A percentile compares a stretch with the other conserved stretches of the same genome.
These are phyloP conservation scores for Brachyopa scutellaris DNA, from an alignment of 2,888 invertebrate genomes.

Conservation along the genomic window DNA sequence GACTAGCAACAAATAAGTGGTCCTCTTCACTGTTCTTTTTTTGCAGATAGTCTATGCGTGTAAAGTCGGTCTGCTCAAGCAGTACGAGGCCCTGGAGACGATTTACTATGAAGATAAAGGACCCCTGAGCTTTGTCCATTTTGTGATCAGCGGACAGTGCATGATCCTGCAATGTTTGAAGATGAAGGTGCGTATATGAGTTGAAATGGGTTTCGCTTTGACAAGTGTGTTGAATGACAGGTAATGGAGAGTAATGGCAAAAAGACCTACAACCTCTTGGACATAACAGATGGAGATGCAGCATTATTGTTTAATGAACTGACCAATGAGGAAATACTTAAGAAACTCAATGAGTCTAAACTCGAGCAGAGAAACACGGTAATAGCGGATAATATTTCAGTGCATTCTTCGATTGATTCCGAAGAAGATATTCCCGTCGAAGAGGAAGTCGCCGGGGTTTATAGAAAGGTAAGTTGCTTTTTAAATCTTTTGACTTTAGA, in stretches of 20 bases:
- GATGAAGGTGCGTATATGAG: constrained; percentile 75
- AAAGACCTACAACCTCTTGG: constrained; percentile 71
- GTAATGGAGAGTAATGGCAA: constrained; percentile 56
- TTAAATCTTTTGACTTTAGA: not conserved
- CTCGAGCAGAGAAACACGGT: not conserved
- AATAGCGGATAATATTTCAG: constrained; percentile 17
- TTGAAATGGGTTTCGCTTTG: not conserved
- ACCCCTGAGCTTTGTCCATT: constrained; percentile 77
- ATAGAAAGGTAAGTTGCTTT: constrained; percentile 37
- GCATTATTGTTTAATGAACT: constrained; percentile 66
- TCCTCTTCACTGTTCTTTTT: not conserved
- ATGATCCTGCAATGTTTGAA: constrained; percentile 80
- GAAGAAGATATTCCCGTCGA: constrained; percentile 20
- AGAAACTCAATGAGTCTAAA: constrained; percentile 64
- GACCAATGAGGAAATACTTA: constrained; percentile 65
- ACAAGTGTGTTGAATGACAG: constrained; percentile 38
- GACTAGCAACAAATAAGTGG: not conserved
- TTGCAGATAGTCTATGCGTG: constrained; percentile 75
- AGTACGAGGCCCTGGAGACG: constrained; percentile 78
- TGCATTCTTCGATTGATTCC: constrained; percentile 35
- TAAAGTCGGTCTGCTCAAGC: constrained; percentile 76
- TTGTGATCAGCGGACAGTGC: constrained; percentile 80
- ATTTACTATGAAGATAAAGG: constrained; percentile 78
- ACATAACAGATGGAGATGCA: constrained; percentile 65
- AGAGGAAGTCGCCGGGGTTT: constrained; percentile 63